phyloP scores from a whole-genome alignment of 1,140 invertebrate species.

The Artemia franciscana region DNA sequence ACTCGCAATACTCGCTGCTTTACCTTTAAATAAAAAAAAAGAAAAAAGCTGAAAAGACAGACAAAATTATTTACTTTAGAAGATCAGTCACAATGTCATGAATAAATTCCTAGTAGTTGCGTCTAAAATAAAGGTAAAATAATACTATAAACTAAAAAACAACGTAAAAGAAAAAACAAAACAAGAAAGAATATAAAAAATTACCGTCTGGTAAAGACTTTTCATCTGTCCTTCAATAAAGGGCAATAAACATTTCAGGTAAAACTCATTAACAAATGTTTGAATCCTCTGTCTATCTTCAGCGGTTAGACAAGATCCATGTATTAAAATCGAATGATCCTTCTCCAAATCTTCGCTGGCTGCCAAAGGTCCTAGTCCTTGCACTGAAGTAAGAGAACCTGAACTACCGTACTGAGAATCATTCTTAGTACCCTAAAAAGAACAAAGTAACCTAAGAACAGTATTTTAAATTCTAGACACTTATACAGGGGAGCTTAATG shows the following conservation, averaged over 20 bases:
- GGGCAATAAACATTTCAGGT: constrained; percentile 58
- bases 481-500: too few species aligned
- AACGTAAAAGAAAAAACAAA: too few species aligned
- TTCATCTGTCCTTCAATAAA: constrained; percentile 68
- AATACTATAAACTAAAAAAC: neutral
- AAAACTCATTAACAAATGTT: constrained; percentile 66
- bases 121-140: constrained; percentile 14
- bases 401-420: neutral
- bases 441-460: too few species aligned
- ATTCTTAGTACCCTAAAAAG: neutral
- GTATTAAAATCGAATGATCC: constrained; percentile 8
- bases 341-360: neutral
- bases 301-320: constrained; percentile 44
- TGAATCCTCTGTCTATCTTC: constrained; percentile 63
- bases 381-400: neutral
- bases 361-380: neutral
- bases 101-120: neutral
- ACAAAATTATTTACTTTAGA: too few species aligned
- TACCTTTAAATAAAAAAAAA: too few species aligned
- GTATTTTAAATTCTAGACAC: too few species aligned
- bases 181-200: constrained; percentile 11
- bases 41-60: too few species aligned
- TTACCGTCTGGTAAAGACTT: constrained; percentile 54
- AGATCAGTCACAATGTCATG: too few species aligned
- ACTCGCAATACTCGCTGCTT: too few species aligned